These are phyloP conservation scores for Xanthia icteritia DNA, from an alignment of 2,888 invertebrate species.

Conservation along the genomic window DNA sequence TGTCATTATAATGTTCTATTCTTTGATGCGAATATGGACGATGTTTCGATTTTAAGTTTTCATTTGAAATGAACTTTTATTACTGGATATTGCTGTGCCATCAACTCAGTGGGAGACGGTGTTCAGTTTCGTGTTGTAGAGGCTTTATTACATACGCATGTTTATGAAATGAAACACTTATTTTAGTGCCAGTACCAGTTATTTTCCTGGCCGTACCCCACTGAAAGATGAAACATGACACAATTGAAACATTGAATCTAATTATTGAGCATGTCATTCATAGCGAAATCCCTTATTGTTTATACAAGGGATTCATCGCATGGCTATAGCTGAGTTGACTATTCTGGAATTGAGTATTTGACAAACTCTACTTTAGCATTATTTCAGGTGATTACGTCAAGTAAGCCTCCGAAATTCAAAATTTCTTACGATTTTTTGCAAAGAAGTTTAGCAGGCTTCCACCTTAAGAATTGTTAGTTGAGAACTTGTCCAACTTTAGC, in stretches of 20 bases:
- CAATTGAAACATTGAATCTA: conserved; percentile 24
- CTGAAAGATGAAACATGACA: conserved; percentile 9
- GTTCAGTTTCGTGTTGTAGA: neutral
- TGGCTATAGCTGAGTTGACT: neutral
- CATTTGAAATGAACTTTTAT: neutral
- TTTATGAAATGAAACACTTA: conserved; percentile 13
- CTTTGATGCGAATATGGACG: neutral
- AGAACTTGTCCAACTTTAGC: too few relatives aligned
- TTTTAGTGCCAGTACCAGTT: neutral
- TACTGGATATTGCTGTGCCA: neutral
- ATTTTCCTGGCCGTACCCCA: neutral
- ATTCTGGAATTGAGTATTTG: neutral
- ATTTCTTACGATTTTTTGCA: neutral
- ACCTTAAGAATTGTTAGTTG: too few relatives aligned
- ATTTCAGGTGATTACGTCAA: neutral
- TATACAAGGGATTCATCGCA: neutral
- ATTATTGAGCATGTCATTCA: conserved; percentile 23
- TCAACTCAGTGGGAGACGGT: neutral
- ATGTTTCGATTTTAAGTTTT: neutral
- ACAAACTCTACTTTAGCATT: neutral
- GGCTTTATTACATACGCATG: neutral
- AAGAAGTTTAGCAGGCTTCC: neutral
- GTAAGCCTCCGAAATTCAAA: too few relatives aligned
- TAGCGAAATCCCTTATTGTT: conserved; percentile 24
- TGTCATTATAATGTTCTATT: too few relatives aligned